phyloP scores from a whole-genome alignment of 2,797 vertebrate genomes.

The Enteromius treurensis region DNA sequence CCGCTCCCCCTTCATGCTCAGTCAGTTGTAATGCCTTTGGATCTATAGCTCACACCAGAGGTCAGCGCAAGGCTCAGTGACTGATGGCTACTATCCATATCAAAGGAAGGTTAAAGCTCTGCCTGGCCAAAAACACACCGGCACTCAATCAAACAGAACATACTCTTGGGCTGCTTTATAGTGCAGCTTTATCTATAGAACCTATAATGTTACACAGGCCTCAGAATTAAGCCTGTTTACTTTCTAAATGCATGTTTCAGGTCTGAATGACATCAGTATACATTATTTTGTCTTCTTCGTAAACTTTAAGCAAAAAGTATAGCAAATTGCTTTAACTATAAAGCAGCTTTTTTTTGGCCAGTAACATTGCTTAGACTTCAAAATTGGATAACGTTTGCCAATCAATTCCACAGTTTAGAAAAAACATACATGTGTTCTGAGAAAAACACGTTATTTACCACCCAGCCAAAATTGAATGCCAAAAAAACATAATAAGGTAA shows the following conservation, averaged over 20 bases:
- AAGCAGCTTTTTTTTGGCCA: neutral
- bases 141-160: conserved; percentile 36
- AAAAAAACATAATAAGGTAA: too few species aligned
- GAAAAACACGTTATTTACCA: neutral
- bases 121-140: conserved; percentile 1
- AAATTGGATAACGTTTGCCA: neutral
- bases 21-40: conserved; percentile 39
- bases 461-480: neutral
- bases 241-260: neutral
- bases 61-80: conserved; percentile 31
- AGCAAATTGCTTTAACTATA: neutral
- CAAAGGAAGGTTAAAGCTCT: conserved; percentile 43
- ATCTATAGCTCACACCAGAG: conserved; percentile 27
- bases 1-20: conserved; percentile 47
- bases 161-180: conserved; percentile 17
- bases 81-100: conserved; percentile 42
- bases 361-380: neutral
- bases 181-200: conserved; percentile 28
- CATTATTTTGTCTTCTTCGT: neutral
- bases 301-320: neutral
- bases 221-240: neutral
- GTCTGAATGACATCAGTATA: neutral
- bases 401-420: too few species aligned
- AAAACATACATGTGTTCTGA: too few species aligned
- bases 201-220: conserved; percentile 20